Base-by-base conservation (phyloP, 30 jellyfish, hydroid and myxozoan genomes). In the Aurelia sp. region DNA sequence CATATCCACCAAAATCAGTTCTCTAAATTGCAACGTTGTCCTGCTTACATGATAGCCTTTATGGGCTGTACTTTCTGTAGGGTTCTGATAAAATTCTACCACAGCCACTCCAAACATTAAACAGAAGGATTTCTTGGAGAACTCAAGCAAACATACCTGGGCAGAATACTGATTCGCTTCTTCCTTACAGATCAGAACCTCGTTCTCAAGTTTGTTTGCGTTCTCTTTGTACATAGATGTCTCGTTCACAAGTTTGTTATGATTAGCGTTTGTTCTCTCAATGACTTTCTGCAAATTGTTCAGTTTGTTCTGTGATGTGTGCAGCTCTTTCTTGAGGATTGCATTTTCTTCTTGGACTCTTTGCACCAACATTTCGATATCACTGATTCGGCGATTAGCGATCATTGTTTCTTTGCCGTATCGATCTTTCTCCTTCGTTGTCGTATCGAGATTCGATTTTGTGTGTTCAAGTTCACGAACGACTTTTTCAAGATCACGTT, bases 351-450 rank as follows among this genome's bases (percentile, higher is more conserved):
- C 99, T 80, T 85, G 97, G 21, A 85, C 84, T 50, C 97, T 90
- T 50, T 90, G 96, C 41, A 95, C 90, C 73, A 68, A 73, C 69
- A 95, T 82, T 85, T 90, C 99, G n/a, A 81, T 53, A 70, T 95
- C 99, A 62, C 88, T 76, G 67, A 87, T 67, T 75, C 89, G 59
- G 69, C 99, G 91, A 55, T 84, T 79, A 0, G 94, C 84, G n/a
- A 85, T 33, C 40, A 63, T 69, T 8, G 89, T 57, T 67, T 95
- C 99, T 74, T 95, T 95, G 73, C 78, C 74, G 78, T 78, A 52
- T 17, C 97, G 92, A 13, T 95, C 99, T 71, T 95, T 95, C 52
- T 95, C 99, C 61, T 96, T 97, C 35, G 73, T 40, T 16, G 96
- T 63, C 0, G 97, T 50, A 41, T 95, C 99, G 20, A 80, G 87